Evolutionary conservation across 1,140 invertebrate genomes (phyloP), one percentile per base, ranked within the genome.

Genomic region (Sipha flava): DNA sequence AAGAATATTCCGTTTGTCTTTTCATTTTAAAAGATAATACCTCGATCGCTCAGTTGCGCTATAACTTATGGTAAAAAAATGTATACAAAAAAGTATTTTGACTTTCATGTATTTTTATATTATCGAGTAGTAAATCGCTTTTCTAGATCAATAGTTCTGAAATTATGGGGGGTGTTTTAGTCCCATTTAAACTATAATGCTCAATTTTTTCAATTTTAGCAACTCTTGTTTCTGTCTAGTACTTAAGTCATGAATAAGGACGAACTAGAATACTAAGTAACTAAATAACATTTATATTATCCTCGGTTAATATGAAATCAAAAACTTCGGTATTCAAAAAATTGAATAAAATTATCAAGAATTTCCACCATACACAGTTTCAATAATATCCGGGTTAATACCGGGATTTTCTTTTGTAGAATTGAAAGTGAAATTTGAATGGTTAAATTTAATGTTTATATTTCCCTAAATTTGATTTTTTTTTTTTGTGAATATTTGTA

Each of bases 11-110:
- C 82, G 62, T 68, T 47, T 80, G 54, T 83, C 82, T 79, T 81
- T 82, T 83, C 83, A 83, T 79, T 83, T 84, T 21, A 83, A 47
- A 23, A 83, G 23, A 81, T 81, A 37, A 84, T 66, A 31, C 80
- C 70, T 34, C 47, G 16, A 6, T 75, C 34, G 52, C 49, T 80
- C 57, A 80, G 40, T 77, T 70, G 37, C 10, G 52, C 75, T 49
- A 68, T 77, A 23, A 77, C 54, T 68, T 81, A 34, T 23, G 23
- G n/a, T 52, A 23, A 52, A n/a, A 52, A 23, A 21, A 52, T 23
- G 23, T 54, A 21, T 23, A 23, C 21, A 3, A 21, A 52, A 7
- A 23, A 52, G 23, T 26, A 54, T 10, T 54, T 52, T 52, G 21
- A 52, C 9, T 52, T 21, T 52, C n/a, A 52, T 52, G 21, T 21